Conservation (phyloP, 2,888 invertebrate genomes). For the Pachymerium ferrugineum region DNA sequence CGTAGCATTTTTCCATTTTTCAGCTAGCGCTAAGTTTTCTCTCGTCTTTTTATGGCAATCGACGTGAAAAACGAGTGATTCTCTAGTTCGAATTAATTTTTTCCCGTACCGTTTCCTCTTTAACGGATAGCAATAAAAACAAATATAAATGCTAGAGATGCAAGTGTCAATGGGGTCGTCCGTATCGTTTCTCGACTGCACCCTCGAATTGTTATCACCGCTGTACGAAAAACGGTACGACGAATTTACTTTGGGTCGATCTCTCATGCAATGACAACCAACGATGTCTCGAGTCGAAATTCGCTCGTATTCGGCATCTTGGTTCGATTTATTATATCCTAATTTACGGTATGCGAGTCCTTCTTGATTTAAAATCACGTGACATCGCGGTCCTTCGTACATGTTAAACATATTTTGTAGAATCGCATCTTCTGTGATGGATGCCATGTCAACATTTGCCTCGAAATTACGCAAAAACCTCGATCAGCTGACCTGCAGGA, state of each 20-base stretch:
- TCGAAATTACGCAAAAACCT: background rate
- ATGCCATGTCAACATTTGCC: background rate
- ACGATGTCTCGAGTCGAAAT: background rate
- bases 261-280: conserved; percentile 7
- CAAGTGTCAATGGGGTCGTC: background rate
- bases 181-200: background rate
- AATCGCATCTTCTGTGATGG: background rate
- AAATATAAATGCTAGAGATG: background rate
- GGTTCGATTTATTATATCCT: no score
- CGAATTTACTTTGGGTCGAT: background rate
- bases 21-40: background rate
- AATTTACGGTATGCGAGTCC: background rate
- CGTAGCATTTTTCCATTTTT: background rate
- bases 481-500: no score
- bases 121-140: background rate
- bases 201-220: background rate
- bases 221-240: background rate
- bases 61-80: background rate
- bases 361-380: background rate
- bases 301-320: background rate
- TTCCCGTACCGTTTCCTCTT: background rate
- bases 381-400: background rate
- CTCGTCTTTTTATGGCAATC: background rate
- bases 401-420: background rate
- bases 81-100: background rate